Conservation (phyloP, 2,797 vertebrate species). For the Pipistrellus nathusii region DNA sequence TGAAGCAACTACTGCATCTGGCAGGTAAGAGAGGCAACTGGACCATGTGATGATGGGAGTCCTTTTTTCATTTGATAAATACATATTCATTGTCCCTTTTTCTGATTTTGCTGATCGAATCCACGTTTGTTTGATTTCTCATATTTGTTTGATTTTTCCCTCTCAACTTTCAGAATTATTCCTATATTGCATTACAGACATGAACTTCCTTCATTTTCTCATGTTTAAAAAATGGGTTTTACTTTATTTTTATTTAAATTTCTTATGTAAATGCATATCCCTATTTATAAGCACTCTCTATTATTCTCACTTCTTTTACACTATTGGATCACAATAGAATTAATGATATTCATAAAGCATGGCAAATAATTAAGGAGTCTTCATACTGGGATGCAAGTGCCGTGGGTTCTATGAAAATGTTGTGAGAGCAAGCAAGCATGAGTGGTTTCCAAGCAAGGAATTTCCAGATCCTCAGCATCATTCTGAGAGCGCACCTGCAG, state of each 20-base stretch:
- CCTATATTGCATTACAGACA: neutral
- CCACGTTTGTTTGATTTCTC: neutral
- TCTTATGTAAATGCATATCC: neutral
- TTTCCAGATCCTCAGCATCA: neutral
- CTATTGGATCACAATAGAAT: neutral
- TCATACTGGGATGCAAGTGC: neutral
- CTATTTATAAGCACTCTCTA: neutral
- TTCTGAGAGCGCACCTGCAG: neutral
- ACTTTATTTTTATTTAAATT: neutral
- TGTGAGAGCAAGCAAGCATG: too few species aligned
- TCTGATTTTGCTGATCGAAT: neutral
- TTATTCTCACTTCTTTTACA: conserved; percentile 15
- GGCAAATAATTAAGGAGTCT: neutral
- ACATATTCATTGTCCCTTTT: neutral
- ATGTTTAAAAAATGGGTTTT: neutral
- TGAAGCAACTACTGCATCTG: neutral
- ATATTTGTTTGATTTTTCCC: neutral
- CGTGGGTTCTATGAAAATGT: too few species aligned
- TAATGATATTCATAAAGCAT: neutral
- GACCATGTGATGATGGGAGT: neutral
- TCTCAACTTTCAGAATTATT: conserved; percentile 4
- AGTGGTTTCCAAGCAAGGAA: neutral
- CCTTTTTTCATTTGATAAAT: neutral
- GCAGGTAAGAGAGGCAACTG: neutral
- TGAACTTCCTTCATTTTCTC: neutral